phyloP scores from a whole-genome alignment of 2,888 invertebrate species.

The Malacosoma neustria region DNA sequence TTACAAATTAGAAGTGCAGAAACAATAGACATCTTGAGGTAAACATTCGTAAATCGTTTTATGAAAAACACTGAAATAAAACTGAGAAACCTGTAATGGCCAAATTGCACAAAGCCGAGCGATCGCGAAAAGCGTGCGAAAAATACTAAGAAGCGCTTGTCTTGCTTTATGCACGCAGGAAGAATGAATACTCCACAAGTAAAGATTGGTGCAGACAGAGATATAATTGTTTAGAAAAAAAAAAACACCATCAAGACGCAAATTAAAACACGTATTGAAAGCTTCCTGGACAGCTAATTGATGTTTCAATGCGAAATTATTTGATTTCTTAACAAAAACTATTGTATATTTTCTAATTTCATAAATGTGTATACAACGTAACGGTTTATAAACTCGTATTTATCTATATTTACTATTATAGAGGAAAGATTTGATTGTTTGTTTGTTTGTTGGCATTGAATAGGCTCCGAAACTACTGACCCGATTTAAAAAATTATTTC shows the following conservation, averaged over 20 bases:
- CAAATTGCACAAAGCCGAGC: slow-evolving; percentile 27
- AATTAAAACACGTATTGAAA: not conserved
- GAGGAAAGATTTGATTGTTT: too few relatives aligned
- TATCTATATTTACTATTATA: too few relatives aligned
- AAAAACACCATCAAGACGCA: slow-evolving; percentile 13
- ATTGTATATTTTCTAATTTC: not conserved
- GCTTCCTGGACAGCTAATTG: not conserved
- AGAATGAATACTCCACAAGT: slow-evolving; percentile 32
- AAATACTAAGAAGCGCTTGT: slow-evolving; percentile 36
- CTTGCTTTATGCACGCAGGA: slow-evolving; percentile 27
- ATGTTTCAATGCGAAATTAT: not conserved
- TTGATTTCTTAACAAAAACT: not conserved
- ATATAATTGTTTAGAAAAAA: slow-evolving; percentile 24
- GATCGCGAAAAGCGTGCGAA: slow-evolving; percentile 51
- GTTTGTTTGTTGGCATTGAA: too few relatives aligned
- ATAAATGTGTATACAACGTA: not conserved
- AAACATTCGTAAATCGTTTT: slow-evolving; percentile 16
- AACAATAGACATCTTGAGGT: slow-evolving; percentile 34
- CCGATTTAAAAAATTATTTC: too few relatives aligned
- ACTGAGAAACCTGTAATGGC: not conserved
- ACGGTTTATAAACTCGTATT: not conserved
- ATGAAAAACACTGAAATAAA: not conserved
- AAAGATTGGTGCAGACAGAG: too few relatives aligned
- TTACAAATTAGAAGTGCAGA: slow-evolving; percentile 27
- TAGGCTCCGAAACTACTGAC: too few relatives aligned